Conservation (phyloP, 2,113 vertebrate species). For the Osmerus mordax region DNA sequence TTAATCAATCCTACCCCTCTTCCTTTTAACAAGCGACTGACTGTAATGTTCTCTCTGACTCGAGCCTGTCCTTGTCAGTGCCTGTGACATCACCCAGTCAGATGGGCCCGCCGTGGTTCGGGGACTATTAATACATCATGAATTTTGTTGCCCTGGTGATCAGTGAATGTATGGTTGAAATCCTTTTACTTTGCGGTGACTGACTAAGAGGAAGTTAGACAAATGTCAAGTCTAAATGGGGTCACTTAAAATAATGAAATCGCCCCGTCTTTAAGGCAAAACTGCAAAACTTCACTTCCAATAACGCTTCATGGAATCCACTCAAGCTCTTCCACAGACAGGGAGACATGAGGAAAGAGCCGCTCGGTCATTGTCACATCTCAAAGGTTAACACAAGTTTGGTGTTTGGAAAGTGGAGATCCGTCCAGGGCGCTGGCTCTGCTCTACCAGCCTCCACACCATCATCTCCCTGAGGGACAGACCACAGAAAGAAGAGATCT, state of each 20-base stretch:
- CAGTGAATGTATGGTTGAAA: not conserved
- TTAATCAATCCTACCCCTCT: no score
- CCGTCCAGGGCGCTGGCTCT: no score
- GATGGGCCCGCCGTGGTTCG: no score
- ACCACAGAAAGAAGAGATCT: no score
- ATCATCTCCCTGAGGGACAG: no score
- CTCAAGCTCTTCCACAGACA: not conserved
- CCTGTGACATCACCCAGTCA: no score
- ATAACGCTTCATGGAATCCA: conserved; percentile 5
- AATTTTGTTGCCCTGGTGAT: not conserved
- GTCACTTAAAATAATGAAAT: conserved; percentile 35
- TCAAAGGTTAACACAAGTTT: no score
- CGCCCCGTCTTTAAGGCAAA: not conserved
- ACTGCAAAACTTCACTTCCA: not conserved
- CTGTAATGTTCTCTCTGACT: no score
- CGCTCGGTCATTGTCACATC: not conserved
- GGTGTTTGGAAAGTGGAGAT: no score
- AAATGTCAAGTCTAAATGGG: conserved; percentile 17
- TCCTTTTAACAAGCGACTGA: no score
- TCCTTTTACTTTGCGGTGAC: not conserved
- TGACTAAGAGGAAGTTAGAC: not conserved
- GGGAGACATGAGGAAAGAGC: not conserved
- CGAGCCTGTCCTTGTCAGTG: no score
- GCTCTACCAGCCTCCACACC: no score
- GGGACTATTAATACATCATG: not conserved